Base-by-base conservation (phyloP, 2,797 vertebrate genomes). In the Falco cherrug region DNA sequence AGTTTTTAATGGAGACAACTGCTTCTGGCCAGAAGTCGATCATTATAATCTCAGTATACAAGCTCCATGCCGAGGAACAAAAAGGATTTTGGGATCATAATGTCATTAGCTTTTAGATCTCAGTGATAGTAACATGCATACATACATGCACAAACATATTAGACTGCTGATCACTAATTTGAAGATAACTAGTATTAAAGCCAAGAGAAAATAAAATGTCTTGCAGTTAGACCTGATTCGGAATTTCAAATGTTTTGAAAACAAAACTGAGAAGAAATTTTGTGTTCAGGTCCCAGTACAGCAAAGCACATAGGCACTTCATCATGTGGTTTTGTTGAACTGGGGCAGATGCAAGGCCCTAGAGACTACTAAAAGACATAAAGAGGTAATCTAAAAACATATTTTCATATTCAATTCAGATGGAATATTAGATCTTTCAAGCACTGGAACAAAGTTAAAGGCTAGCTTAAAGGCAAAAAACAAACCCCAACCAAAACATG, bases 401-500 rank as follows among this genome's bases (percentile, higher is more conserved):
- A 81, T 76, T 82, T 76, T 90, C 87, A 85, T 93, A 92, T 84
- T 96, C 60, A 78, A 35, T 93, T 87, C 57, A 84, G 71, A 81
- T 7, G 13, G 79, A 89, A 74, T 77, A 94, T 56, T 83, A 78
- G 84, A 84, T 89, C 60, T 93, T 94, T 83, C 29, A 83, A 96
- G 85, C 68, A 90, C n/a, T 61, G 92, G 43, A 93, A 76, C 73
- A 87, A 95, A 79, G 68, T 77, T 84, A 89, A 95, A 89, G 85
- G 60, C 77, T 93, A 94, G 79, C 91, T 93, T 75, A 86, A 92
- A 93, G 64, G 33, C 3, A 70, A 45, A 37, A 73, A 84, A 80
- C 64, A 69, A 43, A 11, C 13, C 41, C 41, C 41, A 41, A 13
- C 39, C 39, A 39, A 39, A 39, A 39, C 4, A 31, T 51, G 53